A percentile compares a stretch with the other conserved stretches of the same genome.
These are phyloP conservation scores for Toxostoma redivivum DNA, from an alignment of 2,113 vertebrate species.

Conservation along the genomic window DNA sequence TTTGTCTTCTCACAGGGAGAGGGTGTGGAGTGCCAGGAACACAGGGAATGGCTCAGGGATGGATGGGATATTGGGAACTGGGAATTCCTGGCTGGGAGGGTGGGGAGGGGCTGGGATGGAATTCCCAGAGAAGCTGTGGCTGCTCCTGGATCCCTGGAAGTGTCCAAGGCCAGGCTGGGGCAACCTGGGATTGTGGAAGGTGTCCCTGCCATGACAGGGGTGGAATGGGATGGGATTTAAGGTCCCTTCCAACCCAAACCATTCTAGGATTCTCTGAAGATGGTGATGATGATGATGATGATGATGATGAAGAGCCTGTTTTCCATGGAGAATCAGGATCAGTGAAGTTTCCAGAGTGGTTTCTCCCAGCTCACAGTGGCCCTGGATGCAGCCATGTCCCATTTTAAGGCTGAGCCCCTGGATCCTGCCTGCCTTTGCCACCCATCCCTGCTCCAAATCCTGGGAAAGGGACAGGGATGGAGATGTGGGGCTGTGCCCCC, in stretches of 20 bases:
- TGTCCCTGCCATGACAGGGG: not conserved
- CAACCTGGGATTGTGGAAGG: rapidly evolving
- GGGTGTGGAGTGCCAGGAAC: not conserved
- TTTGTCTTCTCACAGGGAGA: not conserved
- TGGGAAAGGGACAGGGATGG: not conserved
- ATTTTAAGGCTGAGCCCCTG: rapidly evolving
- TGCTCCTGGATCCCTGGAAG: not conserved
- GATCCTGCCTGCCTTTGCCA: not conserved
- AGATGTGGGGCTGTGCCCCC: not conserved
- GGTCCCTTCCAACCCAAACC: not conserved
- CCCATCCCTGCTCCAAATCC: not conserved
- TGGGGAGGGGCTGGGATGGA: rapidly evolving
- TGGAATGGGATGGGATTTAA: rapidly evolving
- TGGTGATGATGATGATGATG: not conserved
- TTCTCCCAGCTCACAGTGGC: not conserved
- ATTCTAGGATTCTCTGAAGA: too few species aligned
- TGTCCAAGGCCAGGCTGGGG: not conserved
- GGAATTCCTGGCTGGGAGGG: not conserved
- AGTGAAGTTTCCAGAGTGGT: not conserved
- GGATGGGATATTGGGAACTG: not conserved
- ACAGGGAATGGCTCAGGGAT: not conserved
- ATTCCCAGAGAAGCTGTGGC: not conserved
- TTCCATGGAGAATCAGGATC: not conserved
- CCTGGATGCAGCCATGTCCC: not conserved
- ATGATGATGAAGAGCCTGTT: not conserved